phyloP scores from a whole-genome alignment of 2,888 invertebrate genomes.

The Drosophila suboccidentalis region DNA sequence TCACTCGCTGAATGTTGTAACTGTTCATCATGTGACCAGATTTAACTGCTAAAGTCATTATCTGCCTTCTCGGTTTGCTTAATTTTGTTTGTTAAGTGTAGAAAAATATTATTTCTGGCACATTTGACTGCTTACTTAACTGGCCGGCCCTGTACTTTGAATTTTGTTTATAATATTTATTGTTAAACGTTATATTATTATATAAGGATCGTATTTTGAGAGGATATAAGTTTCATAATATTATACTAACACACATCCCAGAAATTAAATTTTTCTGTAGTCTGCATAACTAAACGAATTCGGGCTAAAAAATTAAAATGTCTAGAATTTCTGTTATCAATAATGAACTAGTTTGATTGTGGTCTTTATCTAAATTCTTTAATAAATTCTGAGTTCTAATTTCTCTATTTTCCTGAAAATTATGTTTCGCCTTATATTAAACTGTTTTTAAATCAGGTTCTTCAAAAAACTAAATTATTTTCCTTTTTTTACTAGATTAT shows the following conservation, averaged over 20 bases:
- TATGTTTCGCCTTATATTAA: too few relatives aligned
- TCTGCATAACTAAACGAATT: neutral
- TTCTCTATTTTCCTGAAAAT: too few relatives aligned
- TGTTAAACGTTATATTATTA: neutral
- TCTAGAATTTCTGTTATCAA: constrained; percentile 3
- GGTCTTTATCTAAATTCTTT: constrained; percentile 10
- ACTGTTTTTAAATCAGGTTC: neutral
- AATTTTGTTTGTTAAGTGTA: constrained; percentile 2
- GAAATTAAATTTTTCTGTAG: neutral
- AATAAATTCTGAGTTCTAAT: too few relatives aligned
- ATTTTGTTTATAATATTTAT: constrained; percentile 13
- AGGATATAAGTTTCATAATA: neutral
- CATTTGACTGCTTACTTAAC: constrained; percentile 3
- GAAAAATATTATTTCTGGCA: neutral
- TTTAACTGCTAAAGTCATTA: neutral
- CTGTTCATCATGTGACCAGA: constrained; percentile 15
- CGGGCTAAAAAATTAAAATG: neutral
- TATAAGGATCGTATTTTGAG: neutral
- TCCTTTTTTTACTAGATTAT: neutral
- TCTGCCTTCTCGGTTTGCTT: neutral
- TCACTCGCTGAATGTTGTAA: constrained; percentile 6
- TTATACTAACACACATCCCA: neutral
- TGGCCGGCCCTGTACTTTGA: constrained; percentile 12
- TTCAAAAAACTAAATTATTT: neutral
- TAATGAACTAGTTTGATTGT: constrained; percentile 4